Evolutionary conservation across 2,113 vertebrate species (phyloP).

Genomic region (Platanista minor): DNA sequence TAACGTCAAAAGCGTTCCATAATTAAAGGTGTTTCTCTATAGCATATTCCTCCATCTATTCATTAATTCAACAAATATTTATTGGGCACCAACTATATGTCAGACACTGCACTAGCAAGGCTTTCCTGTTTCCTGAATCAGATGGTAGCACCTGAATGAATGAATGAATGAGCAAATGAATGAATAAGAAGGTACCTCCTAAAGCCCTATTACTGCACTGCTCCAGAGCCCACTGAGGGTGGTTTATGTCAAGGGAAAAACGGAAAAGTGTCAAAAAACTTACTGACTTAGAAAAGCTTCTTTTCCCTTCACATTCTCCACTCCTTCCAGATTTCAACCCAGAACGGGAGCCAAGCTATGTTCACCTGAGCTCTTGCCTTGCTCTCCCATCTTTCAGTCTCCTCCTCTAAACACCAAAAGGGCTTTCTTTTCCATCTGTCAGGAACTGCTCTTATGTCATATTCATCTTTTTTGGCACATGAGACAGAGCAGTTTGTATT

Average conservation of each 20-base stretch:
- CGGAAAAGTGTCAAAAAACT: background rate
- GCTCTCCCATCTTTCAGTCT: background rate
- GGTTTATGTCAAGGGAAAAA: background rate
- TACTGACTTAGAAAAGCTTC: background rate
- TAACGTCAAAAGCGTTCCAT: constrained; percentile 43
- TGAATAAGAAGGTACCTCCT: background rate
- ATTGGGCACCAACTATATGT: background rate
- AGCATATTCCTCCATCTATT: background rate
- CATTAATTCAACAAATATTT: constrained; percentile 57
- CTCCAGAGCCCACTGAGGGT: background rate
- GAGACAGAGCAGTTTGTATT: background rate
- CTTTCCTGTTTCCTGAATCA: background rate
- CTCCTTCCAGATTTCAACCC: background rate
- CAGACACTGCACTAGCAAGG: background rate
- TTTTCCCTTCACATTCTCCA: background rate
- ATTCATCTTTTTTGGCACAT: background rate
- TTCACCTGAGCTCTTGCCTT: background rate
- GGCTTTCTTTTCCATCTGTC: background rate
- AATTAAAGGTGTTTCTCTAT: constrained; percentile 69
- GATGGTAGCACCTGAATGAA: background rate
- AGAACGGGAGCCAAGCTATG: background rate
- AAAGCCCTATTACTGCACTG: background rate
- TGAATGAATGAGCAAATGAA: background rate
- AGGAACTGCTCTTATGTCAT: background rate
- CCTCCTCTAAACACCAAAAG: background rate